phyloP scores from a whole-genome alignment of 2,888 invertebrate genomes.

The Amaurobius ferox region DNA sequence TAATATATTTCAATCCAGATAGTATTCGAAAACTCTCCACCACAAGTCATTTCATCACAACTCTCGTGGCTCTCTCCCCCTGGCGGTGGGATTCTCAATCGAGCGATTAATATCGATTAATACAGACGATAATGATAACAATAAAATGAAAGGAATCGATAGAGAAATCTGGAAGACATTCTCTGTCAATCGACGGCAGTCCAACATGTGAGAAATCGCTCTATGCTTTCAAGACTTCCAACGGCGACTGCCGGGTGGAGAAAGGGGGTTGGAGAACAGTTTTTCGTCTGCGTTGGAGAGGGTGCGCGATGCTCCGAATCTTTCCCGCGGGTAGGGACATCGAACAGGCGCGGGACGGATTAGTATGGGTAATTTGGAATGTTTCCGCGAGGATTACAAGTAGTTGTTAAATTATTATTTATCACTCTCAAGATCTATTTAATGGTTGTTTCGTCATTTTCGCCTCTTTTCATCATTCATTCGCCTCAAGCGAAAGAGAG shows the following conservation, averaged over 20 bases:
- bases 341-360: not conserved
- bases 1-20: too few species aligned
- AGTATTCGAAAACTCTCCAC: not conserved
- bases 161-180: constrained; percentile 24
- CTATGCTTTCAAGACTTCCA: constrained; percentile 7
- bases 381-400: not conserved
- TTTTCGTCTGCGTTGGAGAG: constrained; percentile 41
- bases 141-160: constrained; percentile 47
- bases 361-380: constrained; percentile 1
- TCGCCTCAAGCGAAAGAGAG: too few species aligned
- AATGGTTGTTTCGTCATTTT: too few species aligned
- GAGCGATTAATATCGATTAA: constrained; percentile 63
- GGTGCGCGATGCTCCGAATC: constrained; percentile 31
- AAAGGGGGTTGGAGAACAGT: constrained; percentile 18
- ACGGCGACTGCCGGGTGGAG: constrained; percentile 25
- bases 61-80: not conserved
- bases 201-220: not conserved
- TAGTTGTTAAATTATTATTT: not conserved
- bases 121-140: constrained; percentile 52
- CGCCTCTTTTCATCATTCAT: too few species aligned
- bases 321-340: constrained; percentile 10
- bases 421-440: too few species aligned
- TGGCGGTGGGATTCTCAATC: constrained; percentile 4
- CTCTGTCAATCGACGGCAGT: constrained; percentile 21
- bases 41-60: not conserved